Conservation (phyloP, 2,888 invertebrate genomes). For the Meiosimyza platycephala region DNA sequence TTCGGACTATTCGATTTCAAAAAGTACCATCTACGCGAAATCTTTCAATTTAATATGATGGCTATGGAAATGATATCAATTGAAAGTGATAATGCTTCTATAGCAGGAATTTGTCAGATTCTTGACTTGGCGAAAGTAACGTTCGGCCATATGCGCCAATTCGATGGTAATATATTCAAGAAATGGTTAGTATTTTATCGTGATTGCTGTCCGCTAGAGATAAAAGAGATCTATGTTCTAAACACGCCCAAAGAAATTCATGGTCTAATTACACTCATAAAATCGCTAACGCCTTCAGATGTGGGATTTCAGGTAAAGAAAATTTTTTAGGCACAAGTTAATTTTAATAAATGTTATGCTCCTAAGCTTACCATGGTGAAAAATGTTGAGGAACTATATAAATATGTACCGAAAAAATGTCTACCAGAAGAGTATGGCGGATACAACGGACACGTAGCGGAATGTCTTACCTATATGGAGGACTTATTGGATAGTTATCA, state of each 20-base stretch:
- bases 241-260: slow-evolving; percentile 58
- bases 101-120: slow-evolving; percentile 57
- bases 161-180: slow-evolving; percentile 53
- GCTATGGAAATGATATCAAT: slow-evolving; percentile 57
- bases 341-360: not conserved
- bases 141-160: slow-evolving; percentile 51
- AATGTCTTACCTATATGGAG: slow-evolving; percentile 59
- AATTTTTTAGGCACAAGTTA: not conserved
- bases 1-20: slow-evolving; percentile 56
- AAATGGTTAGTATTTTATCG: slow-evolving; percentile 56
- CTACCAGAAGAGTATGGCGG: slow-evolving; percentile 61
- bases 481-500: slow-evolving; percentile 56
- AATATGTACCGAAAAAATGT: slow-evolving; percentile 54
- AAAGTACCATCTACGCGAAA: slow-evolving; percentile 53
- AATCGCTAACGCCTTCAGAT: slow-evolving; percentile 50
- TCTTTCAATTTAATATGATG: slow-evolving; percentile 57
- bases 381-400: slow-evolving; percentile 51
- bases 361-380: slow-evolving; percentile 52
- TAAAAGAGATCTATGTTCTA: slow-evolving; percentile 55
- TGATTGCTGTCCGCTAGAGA: slow-evolving; percentile 54
- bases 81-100: slow-evolving; percentile 58
- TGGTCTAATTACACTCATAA: slow-evolving; percentile 48
- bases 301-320: slow-evolving; percentile 51
- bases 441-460: slow-evolving; percentile 55
- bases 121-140: slow-evolving; percentile 53